phyloP scores from a whole-genome alignment of 2,888 invertebrate genomes.

The Pyrgus malvae region DNA sequence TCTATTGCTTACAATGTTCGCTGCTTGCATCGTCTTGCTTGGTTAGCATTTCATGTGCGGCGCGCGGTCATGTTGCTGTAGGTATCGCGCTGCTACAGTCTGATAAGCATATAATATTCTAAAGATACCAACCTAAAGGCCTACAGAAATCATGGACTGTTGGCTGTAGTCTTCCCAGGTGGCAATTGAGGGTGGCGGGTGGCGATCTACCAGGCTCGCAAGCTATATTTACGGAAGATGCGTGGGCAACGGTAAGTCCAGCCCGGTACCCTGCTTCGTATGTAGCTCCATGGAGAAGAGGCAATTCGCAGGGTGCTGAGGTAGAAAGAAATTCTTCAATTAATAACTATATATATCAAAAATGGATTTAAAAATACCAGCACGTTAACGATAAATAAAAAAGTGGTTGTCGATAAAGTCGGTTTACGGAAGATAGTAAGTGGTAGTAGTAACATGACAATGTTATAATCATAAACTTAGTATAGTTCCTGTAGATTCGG shows the following conservation, averaged over 20 bases:
- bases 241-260: slow-evolving; percentile 91
- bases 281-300: slow-evolving; percentile 85
- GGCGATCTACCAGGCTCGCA: slow-evolving; percentile 83
- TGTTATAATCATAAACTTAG: too few relatives aligned
- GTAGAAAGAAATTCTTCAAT: not conserved
- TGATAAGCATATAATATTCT: not conserved
- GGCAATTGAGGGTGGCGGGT: slow-evolving; percentile 83
- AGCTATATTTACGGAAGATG: slow-evolving; percentile 88
- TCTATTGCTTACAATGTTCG: too few relatives aligned
- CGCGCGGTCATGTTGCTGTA: too few relatives aligned
- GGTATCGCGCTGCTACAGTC: too few relatives aligned
- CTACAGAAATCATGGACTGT: slow-evolving; percentile 78
- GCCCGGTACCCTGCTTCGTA: slow-evolving; percentile 89
- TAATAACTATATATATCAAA: too few relatives aligned
- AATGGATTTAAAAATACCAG: too few relatives aligned
- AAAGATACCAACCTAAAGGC: slow-evolving; percentile 54
- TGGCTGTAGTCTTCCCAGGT: slow-evolving; percentile 84
- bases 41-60: not conserved
- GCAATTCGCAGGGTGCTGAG: slow-evolving; percentile 86
- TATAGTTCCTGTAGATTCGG: too few relatives aligned
- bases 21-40: too few relatives aligned
- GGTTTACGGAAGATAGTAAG: too few relatives aligned
- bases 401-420: too few relatives aligned
- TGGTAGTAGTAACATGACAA: too few relatives aligned
- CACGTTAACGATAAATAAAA: too few relatives aligned